Evolutionary conservation across 2,113 vertebrate genomes (phyloP), one percentile per base, ranked within the genome.

Genomic region (Cryptotis parvus): DNA sequence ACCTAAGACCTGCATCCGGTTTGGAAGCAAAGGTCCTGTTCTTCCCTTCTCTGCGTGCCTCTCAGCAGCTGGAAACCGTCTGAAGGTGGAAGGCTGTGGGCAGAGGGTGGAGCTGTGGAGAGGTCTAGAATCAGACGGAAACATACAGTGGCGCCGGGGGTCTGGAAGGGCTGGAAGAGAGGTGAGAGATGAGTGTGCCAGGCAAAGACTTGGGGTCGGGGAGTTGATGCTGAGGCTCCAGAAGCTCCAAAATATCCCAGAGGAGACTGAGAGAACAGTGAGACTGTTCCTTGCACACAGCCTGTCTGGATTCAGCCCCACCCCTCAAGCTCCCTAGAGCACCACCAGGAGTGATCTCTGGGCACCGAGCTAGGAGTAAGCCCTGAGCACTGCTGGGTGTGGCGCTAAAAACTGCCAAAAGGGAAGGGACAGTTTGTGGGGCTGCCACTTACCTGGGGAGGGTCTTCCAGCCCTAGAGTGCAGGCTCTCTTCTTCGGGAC

Each of bases 401-500:
- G 55, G 55, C 55, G 18, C 55, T 58, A 58, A 58, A 58, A 58
- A 58, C 55, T 58, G 24, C 55, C 55, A 24, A 24, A 52, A 58
- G 22, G 55, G 20, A 14, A 16, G 16, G 58, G 16, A 12, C 5
- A 43, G 15, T 1, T 18, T 0, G 0, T 12, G 55, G 29, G 2
- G 52, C 45, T 75, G 63, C 75, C 43, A 4, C 63, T 43, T 49
- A 49, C 9, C 14, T 12, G 45, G 45, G 5, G 45, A 22, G 18
- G 4, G 2, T 10, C 35, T 41, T 69, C 27, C 22, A 22, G 9
- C 29, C 63, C n/a, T 63, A n/a, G 84, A 70, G 39, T 24, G 68
- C 35, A 82, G 52, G 22, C 39, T 79, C 45, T 81, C 43, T 89
- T 26, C 31, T 65, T 83, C 73, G 27, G 14, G 43, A 18, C 78